Evolutionary conservation across 2,113 vertebrate genomes (phyloP), one percentile per base, ranked within the genome.

Genomic region (Mesembrinibis cayennensis): DNA sequence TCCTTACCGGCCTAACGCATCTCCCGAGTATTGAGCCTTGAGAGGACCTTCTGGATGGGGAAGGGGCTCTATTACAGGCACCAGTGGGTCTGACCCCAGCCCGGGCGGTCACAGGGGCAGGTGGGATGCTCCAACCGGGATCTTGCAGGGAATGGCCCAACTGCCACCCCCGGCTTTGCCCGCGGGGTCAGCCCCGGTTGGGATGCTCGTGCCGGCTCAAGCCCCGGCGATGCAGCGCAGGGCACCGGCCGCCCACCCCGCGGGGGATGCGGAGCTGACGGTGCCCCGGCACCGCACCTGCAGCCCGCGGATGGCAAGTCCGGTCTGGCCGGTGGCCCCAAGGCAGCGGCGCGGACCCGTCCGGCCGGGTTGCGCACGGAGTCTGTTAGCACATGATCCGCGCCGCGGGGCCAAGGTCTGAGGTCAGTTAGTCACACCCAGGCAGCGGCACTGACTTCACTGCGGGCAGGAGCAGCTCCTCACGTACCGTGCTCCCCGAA

Each of bases 371-470:
- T 89, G 70, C 20, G 16, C n/a, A 10, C 74, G 3, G 95, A n/a
- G 87, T 96, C 93, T 78, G 94, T 50, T 25, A 91, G 91, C 94
- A 91, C 95, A 96, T 97, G 96, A 97, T 96, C 50, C 44, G 6
- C 22, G 89, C 96, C 94, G 91, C 95, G 29, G 93, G 96, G 96
- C 95, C 96, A 95, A 94, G 91, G 94, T 58, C 96, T 97, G 95
- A 96, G 95, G 94, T 96, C 95, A 97, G 83, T 7, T 16, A 52
- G 95, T 91, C 94, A 97, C 95, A 96, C 96, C 96, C 95, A 96
- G 93, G 94, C 95, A 92, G 93, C 91, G 40, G 95, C 96, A 50
- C 93, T 97, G 95, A 97, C 95, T 93, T 97, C 96, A 96, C 95
- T 69, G 50, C 65, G 89, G 94, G 94, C 96, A 97, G 94, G 69